These are phyloP conservation scores for Atlantisia rogersi DNA, from an alignment of 2,113 vertebrate genomes.

Conservation along the genomic window DNA sequence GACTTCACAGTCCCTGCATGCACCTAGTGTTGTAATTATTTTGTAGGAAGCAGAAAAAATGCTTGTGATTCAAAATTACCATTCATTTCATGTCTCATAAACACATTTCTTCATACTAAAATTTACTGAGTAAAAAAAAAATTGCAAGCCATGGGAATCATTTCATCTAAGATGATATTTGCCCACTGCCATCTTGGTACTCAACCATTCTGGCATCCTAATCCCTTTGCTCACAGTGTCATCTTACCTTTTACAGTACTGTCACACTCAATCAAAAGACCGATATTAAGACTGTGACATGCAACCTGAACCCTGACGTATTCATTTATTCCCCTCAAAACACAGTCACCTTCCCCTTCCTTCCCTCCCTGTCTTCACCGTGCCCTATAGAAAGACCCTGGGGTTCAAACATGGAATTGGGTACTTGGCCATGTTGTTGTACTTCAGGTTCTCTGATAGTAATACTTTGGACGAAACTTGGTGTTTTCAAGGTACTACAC, in stretches of 20 bases:
- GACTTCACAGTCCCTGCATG: background rate
- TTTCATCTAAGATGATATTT: background rate
- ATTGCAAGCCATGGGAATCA: background rate
- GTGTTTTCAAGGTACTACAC: background rate
- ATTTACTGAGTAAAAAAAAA: background rate
- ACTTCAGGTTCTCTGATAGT: background rate
- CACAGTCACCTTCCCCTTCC: background rate
- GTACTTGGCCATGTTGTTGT: background rate
- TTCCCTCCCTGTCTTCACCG: background rate
- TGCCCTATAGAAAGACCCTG: background rate
- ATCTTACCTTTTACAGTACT: background rate
- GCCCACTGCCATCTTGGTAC: background rate
- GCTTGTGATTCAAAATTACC: background rate
- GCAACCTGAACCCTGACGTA: background rate
- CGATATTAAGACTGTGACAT: background rate
- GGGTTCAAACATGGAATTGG: background rate
- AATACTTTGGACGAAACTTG: background rate
- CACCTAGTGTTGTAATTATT: background rate
- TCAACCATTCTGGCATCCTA: background rate
- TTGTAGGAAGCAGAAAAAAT: background rate
- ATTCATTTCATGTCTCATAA: background rate
- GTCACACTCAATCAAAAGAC: background rate
- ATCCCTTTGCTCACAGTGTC: background rate
- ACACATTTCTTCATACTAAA: too few relatives aligned
- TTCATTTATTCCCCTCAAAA: background rate